Evolutionary conservation across 2,888 invertebrate species (phyloP).

Genomic region (Trissolcus japonicus): DNA sequence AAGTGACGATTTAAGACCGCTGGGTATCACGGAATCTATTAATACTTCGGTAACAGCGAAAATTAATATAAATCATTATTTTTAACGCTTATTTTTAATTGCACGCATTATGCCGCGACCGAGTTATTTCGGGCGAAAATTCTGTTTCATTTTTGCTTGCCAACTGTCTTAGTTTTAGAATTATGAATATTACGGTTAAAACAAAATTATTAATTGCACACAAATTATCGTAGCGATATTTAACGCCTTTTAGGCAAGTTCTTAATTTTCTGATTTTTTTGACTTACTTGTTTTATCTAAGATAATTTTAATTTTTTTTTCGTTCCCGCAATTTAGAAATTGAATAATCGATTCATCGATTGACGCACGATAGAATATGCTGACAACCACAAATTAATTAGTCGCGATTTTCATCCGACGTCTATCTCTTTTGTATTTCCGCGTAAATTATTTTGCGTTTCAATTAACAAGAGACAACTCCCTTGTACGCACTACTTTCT

Average conservation of each 20-base stretch:
- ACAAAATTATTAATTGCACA: slow-evolving; percentile 50
- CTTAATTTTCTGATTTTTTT: too few species aligned
- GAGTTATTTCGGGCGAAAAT: slow-evolving; percentile 48
- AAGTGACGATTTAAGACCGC: too few species aligned
- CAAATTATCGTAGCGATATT: slow-evolving; percentile 16
- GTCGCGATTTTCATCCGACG: slow-evolving; percentile 6
- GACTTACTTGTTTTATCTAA: too few species aligned
- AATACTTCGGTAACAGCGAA: slow-evolving; percentile 29
- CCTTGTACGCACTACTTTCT: slow-evolving; percentile 42
- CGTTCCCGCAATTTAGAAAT: too few species aligned
- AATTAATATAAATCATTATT: slow-evolving; percentile 49
- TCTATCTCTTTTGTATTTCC: slow-evolving; percentile 13
- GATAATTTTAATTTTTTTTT: too few species aligned
- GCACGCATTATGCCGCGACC: slow-evolving; percentile 29
- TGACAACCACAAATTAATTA: slow-evolving; percentile 16
- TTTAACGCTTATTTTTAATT: slow-evolving; percentile 48
- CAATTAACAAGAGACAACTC: slow-evolving; percentile 23
- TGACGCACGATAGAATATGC: too few species aligned
- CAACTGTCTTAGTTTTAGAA: slow-evolving; percentile 49
- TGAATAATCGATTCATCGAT: too few species aligned
- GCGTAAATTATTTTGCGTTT: slow-evolving; percentile 14
- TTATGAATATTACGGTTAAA: slow-evolving; percentile 47
- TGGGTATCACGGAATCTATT: slow-evolving; percentile 6
- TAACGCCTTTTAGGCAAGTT: slow-evolving; percentile 11
- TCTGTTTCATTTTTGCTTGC: slow-evolving; percentile 55